Evolutionary conservation across 1,140 invertebrate species (phyloP).

Genomic region (Platyura marginata): DNA sequence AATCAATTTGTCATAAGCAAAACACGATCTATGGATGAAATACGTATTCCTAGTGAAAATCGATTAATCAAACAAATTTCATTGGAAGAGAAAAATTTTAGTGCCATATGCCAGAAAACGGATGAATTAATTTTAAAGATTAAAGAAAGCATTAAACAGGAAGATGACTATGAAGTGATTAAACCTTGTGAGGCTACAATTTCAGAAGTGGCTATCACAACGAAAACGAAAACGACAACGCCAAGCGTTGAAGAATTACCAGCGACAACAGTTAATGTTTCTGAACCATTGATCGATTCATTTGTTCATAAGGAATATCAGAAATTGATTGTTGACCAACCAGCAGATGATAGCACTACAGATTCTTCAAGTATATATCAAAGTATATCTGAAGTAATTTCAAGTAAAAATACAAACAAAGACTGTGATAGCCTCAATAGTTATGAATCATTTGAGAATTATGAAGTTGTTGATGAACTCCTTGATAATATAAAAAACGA

Average conservation of each 20-base stretch:
- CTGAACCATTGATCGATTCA: background rate
- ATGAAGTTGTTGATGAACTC: slow-evolving; percentile 17
- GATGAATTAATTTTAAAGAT: background rate
- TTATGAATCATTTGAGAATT: slow-evolving; percentile 12
- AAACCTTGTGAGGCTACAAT: background rate
- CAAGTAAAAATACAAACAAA: background rate
- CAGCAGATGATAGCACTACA: no score
- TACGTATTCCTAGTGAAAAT: background rate
- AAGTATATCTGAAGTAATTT: slow-evolving; percentile 12
- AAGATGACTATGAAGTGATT: background rate
- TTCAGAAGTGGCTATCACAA: no score
- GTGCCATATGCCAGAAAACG: background rate
- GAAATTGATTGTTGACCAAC: no score
- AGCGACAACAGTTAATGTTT: no score
- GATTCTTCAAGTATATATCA: slow-evolving; percentile 17
- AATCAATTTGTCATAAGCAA: slow-evolving; percentile 5
- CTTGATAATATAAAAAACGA: background rate
- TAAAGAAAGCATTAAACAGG: background rate
- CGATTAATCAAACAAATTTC: background rate
- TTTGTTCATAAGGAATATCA: background rate
- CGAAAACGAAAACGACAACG: background rate
- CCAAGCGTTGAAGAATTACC: no score
- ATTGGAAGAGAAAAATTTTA: background rate
- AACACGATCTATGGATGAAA: slow-evolving; percentile 17
- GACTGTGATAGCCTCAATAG: slow-evolving; percentile 1